Evolutionary conservation across 1,140 invertebrate species (phyloP).

Genomic region (Brachionus rubens): DNA sequence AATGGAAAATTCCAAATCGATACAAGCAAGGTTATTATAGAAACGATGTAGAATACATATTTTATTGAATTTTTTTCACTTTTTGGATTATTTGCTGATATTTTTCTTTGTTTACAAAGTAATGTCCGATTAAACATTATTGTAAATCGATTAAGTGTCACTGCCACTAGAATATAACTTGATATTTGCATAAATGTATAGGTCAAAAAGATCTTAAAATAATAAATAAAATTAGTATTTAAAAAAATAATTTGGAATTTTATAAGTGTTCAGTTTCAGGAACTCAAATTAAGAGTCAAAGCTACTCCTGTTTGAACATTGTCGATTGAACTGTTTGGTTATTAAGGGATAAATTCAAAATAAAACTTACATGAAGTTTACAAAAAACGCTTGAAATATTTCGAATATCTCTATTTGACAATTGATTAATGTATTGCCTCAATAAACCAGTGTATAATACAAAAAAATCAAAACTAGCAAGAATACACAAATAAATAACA

Average conservation of each 20-base stretch:
- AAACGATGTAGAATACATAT: neutral
- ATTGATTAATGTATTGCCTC: neutral
- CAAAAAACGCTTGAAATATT: neutral
- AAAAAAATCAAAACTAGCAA: constrained; percentile 28
- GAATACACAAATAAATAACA: constrained; percentile 22
- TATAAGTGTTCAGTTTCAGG: too few species aligned
- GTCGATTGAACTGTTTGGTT: too few species aligned
- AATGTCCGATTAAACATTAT: constrained; percentile 36
- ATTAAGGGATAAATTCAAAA: too few species aligned
- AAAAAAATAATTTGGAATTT: neutral
- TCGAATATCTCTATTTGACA: neutral
- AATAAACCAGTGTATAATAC: constrained; percentile 38
- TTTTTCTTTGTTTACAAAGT: constrained; percentile 16
- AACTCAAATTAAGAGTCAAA: too few species aligned
- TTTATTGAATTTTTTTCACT: neutral
- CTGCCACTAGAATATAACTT: constrained; percentile 30
- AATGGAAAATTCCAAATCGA: constrained; percentile 15
- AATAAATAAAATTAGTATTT: neutral
- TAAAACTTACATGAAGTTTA: constrained; percentile 42
- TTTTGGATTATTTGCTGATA: neutral
- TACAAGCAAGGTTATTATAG: neutral
- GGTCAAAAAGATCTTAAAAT: constrained; percentile 12
- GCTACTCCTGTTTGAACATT: too few species aligned
- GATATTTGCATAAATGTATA: constrained; percentile 46
- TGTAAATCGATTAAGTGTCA: constrained; percentile 35